Percentiles rank a stretch among this genome's conserved stretches.
Conservation (phyloP, 2,888 invertebrate genomes). For the Neocrepidodera transversa region DNA sequence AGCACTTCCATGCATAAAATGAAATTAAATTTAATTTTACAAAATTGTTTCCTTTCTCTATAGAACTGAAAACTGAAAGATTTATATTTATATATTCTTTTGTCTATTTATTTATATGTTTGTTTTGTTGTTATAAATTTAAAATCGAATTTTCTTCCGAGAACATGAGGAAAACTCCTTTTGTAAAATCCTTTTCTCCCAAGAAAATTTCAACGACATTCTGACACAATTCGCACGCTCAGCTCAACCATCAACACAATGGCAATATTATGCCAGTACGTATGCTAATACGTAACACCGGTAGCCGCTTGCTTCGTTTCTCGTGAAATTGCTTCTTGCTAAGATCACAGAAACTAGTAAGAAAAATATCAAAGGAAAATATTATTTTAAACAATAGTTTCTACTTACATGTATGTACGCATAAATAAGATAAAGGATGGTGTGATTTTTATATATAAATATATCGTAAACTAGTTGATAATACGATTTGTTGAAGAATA, state of each 20-base stretch:
- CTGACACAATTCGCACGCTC: slow-evolving; percentile 17
- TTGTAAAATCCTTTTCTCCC: neutral
- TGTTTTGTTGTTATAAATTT: too few species aligned
- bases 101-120: too few species aligned
- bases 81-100: too few species aligned
- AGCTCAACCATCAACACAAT: slow-evolving; percentile 3
- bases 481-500: too few species aligned
- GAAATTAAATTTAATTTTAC: too few species aligned
- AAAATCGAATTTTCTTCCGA: neutral
- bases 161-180: neutral
- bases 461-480: too few species aligned
- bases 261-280: neutral
- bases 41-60: too few species aligned
- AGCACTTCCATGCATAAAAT: too few species aligned
- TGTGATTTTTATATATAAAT: too few species aligned
- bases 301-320: neutral
- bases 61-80: too few species aligned
- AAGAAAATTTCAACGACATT: slow-evolving; percentile 7
- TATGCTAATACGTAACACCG: slow-evolving; percentile 7
- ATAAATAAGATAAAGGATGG: too few species aligned
- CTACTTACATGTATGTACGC: too few species aligned
- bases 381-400: neutral
- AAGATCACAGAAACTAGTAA: neutral
- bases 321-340: neutral
- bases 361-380: neutral